Percentiles rank a stretch among this genome's conserved stretches.
phyloP scores from a whole-genome alignment of 2,888 invertebrate species.

The Tanytarsus gracilentus region DNA sequence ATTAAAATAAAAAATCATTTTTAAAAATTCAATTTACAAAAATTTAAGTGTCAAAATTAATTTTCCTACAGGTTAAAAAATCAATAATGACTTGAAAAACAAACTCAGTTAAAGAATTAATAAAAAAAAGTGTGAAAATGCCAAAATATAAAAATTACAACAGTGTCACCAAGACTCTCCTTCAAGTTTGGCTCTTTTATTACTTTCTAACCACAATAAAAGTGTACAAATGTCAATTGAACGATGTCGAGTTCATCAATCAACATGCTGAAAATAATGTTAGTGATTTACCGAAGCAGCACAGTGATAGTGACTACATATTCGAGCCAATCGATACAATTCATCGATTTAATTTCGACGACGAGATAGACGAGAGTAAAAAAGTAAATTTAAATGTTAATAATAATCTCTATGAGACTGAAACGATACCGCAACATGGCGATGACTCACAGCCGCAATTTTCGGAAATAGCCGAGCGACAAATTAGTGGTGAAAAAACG shows the following conservation, averaged over 20 bases:
- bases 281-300: slow-evolving; percentile 5
- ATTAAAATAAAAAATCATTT: not conserved
- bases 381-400: slow-evolving; percentile 21
- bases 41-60: not conserved
- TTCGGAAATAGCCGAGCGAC: slow-evolving; percentile 7
- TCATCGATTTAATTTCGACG: not conserved
- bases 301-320: slow-evolving; percentile 7
- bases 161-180: slow-evolving; percentile 5
- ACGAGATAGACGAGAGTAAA: slow-evolving; percentile 14
- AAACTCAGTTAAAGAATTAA: not conserved
- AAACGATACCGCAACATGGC: not conserved
- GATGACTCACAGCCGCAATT: not conserved
- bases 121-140: slow-evolving; percentile 7
- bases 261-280: slow-evolving; percentile 7
- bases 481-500: slow-evolving; percentile 39
- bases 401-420: slow-evolving; percentile 21
- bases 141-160: slow-evolving; percentile 23
- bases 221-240: slow-evolving; percentile 13
- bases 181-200: slow-evolving; percentile 17
- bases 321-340: slow-evolving; percentile 14
- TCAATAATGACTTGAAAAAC: not conserved
- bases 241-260: slow-evolving; percentile 17
- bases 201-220: slow-evolving; percentile 18
- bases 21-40: no score
- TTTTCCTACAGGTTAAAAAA: not conserved